phyloP scores from a whole-genome alignment of 2,888 invertebrate species.

The Ormyrus pomaceus region DNA sequence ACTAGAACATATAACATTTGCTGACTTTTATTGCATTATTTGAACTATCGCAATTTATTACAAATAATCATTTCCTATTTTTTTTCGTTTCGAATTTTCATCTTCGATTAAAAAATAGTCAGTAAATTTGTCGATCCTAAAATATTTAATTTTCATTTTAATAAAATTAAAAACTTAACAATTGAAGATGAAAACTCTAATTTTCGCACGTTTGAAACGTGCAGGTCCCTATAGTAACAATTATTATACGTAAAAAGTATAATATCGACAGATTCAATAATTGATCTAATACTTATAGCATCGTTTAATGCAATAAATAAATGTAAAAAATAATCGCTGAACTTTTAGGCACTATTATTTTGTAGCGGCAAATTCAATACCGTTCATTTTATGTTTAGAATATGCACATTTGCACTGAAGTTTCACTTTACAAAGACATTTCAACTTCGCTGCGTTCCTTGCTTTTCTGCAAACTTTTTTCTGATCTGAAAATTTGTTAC shows the following conservation, averaged over 20 bases:
- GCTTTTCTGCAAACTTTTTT: conserved; percentile 55
- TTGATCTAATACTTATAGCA: conserved; percentile 51
- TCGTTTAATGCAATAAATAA: conserved; percentile 53
- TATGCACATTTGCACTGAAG: conserved; percentile 39
- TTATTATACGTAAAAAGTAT: conserved; percentile 49
- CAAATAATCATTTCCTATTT: conserved; percentile 32
- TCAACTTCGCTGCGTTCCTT: conserved; percentile 62
- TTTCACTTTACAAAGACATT: conserved; percentile 62
- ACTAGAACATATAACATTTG: conserved; percentile 40
- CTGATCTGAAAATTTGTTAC: conserved; percentile 32
- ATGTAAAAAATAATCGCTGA: conserved; percentile 47
- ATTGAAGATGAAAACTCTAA: conserved; percentile 45
- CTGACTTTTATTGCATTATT: conserved; percentile 35
- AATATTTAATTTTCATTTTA: conserved; percentile 7
- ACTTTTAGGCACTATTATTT: conserved; percentile 30
- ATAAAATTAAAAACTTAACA: conserved; percentile 7
- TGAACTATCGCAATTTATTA: conserved; percentile 19
- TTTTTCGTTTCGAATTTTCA: conserved; percentile 28
- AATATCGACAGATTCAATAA: conserved; percentile 40
- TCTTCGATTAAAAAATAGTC: conserved; percentile 24
- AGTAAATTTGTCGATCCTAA: conserved; percentile 14
- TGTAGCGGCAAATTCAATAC: conserved; percentile 18
- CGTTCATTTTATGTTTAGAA: conserved; percentile 24
- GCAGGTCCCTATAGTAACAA: conserved; percentile 20
- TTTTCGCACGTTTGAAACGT: neutral